Base-by-base conservation (phyloP, 2,888 invertebrate species). In the Parnassius apollo region DNA sequence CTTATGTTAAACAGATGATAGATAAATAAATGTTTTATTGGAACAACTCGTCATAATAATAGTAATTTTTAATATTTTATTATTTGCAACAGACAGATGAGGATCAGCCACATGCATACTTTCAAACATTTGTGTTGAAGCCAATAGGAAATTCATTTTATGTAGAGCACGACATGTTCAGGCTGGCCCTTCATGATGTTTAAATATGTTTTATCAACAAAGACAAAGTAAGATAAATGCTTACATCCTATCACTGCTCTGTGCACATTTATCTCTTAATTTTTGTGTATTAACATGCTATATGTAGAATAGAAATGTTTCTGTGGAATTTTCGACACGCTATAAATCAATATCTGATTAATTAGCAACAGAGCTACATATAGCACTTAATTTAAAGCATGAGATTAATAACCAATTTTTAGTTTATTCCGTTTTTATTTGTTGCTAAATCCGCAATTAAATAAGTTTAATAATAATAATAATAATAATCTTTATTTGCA, bases 131-230 rank as follows among this genome's bases (percentile, higher is more conserved):
- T 94, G 95, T 98, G 77, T 93, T 98, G 92, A 97, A 96, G 93
- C 97, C 97, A 74, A 94, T 96, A 84, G 96, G 94, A 86, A 95
- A 93, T 85, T 96, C 96, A 84, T 98, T 96, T 94, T 98, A 96
- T 93, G 95, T 98, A 84, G 96, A 97, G 91, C 98, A 98, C 89
- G 98, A 98, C 91, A 95, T 97, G 88, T 98, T 98, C 94, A 94
- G 98, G 87, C 95, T 98, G 83, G 96, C 96, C 74, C 94, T 98
- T 77, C 98, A 98, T 91, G 96, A 98, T 92, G 67, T 81, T 66
- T 88, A 86, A 78, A 69, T 69, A 73, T 58, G 64, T 67, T 62
- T 63, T 65, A 63, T 64, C 64, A 58, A 67, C 74, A 70, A 65
- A 69, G 70, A 68, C 67, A 75, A 82, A 80, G 82, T 81, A 82